Percentiles rank a stretch among this genome's conserved stretches.
Evolutionary conservation across 2,797 vertebrate genomes (phyloP).

Genomic region (Phoeniculus purpureus): DNA sequence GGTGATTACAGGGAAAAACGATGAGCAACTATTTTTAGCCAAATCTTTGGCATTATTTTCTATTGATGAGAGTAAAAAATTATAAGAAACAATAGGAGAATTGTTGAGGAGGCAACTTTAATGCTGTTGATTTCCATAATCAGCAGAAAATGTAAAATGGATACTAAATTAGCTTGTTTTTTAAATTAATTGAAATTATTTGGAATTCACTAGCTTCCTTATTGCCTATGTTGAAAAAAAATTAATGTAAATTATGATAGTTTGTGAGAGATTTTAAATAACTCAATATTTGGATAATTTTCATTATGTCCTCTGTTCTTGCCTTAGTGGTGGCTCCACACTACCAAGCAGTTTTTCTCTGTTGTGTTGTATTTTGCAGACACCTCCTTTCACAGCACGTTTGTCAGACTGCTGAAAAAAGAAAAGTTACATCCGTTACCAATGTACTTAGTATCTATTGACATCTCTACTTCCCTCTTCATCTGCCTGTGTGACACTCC

Average conservation of each 20-base stretch:
- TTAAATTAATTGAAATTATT: not conserved
- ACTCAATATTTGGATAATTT: not conserved
- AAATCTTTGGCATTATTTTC: not conserved
- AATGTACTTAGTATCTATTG: not conserved
- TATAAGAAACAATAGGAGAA: not conserved
- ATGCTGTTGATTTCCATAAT: not conserved
- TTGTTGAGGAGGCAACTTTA: not conserved
- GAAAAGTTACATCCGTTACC: not conserved
- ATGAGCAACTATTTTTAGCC: not conserved
- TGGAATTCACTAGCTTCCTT: not conserved
- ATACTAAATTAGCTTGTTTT: not conserved
- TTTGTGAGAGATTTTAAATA: not conserved
- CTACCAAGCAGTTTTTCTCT: not conserved
- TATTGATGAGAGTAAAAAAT: not conserved
- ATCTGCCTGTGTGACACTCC: not conserved
- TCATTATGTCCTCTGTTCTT: not conserved
- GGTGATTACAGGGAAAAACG: not conserved
- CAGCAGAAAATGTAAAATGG: not conserved
- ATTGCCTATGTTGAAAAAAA: not conserved
- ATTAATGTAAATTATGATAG: not conserved
- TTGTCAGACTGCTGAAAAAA: not conserved
- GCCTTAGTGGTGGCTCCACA: not conserved
- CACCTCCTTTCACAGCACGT: not conserved
- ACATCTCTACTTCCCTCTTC: not conserved
- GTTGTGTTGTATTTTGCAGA: not conserved